Base-by-base conservation (phyloP, 2,113 vertebrate genomes). In the Forbesichthys agassizii region DNA sequence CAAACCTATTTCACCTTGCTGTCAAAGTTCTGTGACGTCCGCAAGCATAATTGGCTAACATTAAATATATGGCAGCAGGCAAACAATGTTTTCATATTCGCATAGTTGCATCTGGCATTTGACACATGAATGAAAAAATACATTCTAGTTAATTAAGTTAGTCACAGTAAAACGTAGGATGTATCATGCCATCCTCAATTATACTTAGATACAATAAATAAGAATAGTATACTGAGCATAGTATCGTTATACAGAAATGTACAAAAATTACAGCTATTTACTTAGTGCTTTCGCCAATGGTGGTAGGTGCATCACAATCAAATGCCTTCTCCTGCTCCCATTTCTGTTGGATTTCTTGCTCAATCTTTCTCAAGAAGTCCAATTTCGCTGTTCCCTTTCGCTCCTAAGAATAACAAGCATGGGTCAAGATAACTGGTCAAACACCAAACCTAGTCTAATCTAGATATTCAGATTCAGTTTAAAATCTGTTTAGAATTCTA, bases 361-460 rank as follows among this genome's bases (percentile, higher is more conserved):
- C 98, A 62, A 99, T 97, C 83, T 94, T 97, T 90, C 94, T 96
- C 81, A 99, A 79, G 70, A 94, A 99, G 90, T 98, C 96, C 0
- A 99, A 93, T 82, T 99, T 99, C 0, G 97, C 94, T 4, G 95
- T 99, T 81, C 97, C 96, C 76, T 98, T 99, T 54, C 96, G 93
- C 73, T 99, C 97, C 97, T 99, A 66, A 0, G 80, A 68, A 14
- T 13, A 10, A 68, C 0, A 8, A 73, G 13, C 1, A 63, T 6
- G n/a, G 42, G 9, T 20, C 6, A 27, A 66, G 8, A 57, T 2
- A 4, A 27, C 0, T 48, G 1, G 3, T 57, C 27, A 36, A 13
- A 12, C 12, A 11, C 2, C 20, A 58, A 11, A 46, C 13, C n/a
- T 14, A n/a, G 4, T 54, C 6, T 14, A 16, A 3, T 0, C 1